phyloP scores from a whole-genome alignment of 2,797 vertebrate species.

The Pseudopleuronectes americanus region DNA sequence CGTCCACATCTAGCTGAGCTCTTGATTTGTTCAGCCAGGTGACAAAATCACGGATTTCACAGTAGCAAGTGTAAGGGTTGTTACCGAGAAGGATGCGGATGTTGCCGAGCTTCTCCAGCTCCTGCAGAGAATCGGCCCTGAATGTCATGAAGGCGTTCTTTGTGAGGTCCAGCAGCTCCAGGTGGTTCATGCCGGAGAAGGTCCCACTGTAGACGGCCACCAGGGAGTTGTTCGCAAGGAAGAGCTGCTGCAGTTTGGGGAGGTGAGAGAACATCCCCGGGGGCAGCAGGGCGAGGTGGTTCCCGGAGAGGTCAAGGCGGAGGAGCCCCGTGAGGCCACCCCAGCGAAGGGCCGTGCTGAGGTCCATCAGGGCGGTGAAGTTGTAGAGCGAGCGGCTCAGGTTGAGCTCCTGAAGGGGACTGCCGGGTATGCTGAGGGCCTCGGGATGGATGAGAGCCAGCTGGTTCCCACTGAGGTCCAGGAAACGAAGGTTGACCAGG shows the following conservation, averaged over 20 bases:
- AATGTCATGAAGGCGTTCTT: constrained; percentile 77
- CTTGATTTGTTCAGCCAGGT: constrained; percentile 80
- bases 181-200: constrained; percentile 76
- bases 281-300: constrained; percentile 79
- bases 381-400: constrained; percentile 82
- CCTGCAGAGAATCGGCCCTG: constrained; percentile 60
- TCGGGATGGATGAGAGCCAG: constrained; percentile 84
- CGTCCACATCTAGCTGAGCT: constrained; percentile 72
- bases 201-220: constrained; percentile 76
- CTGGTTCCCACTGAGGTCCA: constrained; percentile 84
- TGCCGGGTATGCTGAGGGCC: constrained; percentile 79
- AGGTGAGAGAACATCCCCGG: constrained; percentile 81
- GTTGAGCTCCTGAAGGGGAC: constrained; percentile 85
- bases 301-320: constrained; percentile 83
- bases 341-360: constrained; percentile 82
- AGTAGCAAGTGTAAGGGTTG: constrained; percentile 84
- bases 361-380: constrained; percentile 75
- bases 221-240: constrained; percentile 81
- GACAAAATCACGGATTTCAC: constrained; percentile 74
- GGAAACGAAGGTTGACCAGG: constrained; percentile 76
- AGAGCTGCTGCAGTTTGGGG: constrained; percentile 71
- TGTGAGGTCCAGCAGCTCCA: constrained; percentile 80
- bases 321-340: constrained; percentile 79
- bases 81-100: constrained; percentile 67
- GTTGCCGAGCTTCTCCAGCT: constrained; percentile 66